phyloP scores from a whole-genome alignment of 92 coral and sea anemone species.

The Micromussa lordhowensis region DNA sequence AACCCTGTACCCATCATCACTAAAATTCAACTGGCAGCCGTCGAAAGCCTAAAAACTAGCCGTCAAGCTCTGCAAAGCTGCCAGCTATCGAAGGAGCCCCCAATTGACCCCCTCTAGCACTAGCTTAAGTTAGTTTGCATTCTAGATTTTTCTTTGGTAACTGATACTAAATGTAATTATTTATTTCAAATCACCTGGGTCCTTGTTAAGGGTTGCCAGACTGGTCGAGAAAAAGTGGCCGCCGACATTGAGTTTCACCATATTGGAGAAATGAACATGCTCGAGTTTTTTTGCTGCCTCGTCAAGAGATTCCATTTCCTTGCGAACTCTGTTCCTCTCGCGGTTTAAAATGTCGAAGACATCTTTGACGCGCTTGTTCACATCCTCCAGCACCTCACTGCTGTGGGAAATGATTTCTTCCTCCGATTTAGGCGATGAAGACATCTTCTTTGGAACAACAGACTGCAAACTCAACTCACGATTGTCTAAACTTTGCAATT shows the following conservation, averaged over 20 bases:
- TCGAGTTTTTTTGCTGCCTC: slow-evolving; percentile 62
- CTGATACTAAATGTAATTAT: no score
- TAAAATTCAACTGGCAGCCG: no score
- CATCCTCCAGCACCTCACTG: neutral
- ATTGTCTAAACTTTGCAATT: no score
- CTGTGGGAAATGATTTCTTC: neutral
- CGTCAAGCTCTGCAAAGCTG: no score
- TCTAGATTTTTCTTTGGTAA: no score
- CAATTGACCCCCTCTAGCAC: no score
- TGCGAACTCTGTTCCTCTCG: slow-evolving; percentile 25
- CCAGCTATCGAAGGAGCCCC: no score
- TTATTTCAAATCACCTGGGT: neutral
- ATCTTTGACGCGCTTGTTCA: neutral
- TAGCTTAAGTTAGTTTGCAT: no score
- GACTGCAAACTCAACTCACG: neutral
- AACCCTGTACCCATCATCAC: no score
- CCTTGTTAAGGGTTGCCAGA: neutral
- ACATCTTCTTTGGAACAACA: neutral
- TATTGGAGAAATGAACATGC: slow-evolving; percentile 60
- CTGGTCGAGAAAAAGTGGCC: slow-evolving; percentile 14
- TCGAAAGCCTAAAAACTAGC: no score
- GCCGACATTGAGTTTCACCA: slow-evolving; percentile 44
- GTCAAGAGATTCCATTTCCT: slow-evolving; percentile 65
- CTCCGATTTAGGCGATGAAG: neutral
- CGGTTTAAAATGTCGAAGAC: neutral